phyloP scores from a whole-genome alignment of 2,888 invertebrate genomes.

The Cyrtodaria siliqua region DNA sequence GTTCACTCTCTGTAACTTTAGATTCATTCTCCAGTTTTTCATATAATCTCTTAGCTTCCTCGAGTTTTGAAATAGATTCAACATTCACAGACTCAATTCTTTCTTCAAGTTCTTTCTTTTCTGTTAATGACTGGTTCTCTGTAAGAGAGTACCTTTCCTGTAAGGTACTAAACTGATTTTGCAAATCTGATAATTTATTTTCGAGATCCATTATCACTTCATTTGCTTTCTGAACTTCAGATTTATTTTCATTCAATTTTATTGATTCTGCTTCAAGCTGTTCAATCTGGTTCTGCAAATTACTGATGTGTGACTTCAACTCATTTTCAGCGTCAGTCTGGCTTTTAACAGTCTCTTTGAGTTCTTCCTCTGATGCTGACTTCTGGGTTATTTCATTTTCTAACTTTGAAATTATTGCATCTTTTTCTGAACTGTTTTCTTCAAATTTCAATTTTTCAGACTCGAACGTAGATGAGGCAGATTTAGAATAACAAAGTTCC shows the following conservation, averaged over 20 bases:
- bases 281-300: constrained; percentile 13
- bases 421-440: not conserved
- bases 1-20: constrained; percentile 21
- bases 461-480: not conserved
- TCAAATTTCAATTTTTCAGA: constrained; percentile 1
- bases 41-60: constrained; percentile 20
- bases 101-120: constrained; percentile 16
- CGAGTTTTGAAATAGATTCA: constrained; percentile 3
- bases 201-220: constrained; percentile 4
- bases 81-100: not conserved
- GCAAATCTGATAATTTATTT: constrained; percentile 6
- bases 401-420: constrained; percentile 5
- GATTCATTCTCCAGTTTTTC: constrained; percentile 40
- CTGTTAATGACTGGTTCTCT: not conserved
- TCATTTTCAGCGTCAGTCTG: constrained; percentile 24
- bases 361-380: constrained; percentile 7
- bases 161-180: not conserved
- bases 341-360: constrained; percentile 26
- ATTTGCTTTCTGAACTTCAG: not conserved
- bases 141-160: constrained; percentile 1
- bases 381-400: constrained; percentile 18
- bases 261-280: not conserved
- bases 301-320: constrained; percentile 17
- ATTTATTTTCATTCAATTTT: constrained; percentile 12
- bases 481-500: not conserved